Conservation (phyloP, 1,140 invertebrate genomes). For the Panulirus ornatus region DNA sequence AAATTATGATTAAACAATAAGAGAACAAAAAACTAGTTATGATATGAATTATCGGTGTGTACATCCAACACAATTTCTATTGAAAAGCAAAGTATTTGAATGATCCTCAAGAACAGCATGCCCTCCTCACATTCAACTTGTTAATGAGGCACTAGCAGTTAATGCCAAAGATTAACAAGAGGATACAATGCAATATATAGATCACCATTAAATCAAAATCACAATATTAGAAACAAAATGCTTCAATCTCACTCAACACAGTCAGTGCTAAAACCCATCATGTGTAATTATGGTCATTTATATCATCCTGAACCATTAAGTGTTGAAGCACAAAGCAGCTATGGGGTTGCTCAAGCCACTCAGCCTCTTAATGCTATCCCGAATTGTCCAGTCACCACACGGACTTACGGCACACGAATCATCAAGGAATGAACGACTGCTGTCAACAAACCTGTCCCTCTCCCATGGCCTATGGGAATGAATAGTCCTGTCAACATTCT, state of each 20-base stretch:
- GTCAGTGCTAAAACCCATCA: constrained; percentile 17
- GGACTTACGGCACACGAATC: constrained; percentile 33
- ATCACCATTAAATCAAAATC: not conserved
- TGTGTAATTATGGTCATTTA: not conserved
- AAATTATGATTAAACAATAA: too few relatives aligned
- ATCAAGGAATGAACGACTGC: constrained; percentile 47
- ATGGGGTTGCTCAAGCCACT: constrained; percentile 57
- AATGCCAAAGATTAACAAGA: too few relatives aligned
- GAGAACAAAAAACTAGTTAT: too few relatives aligned
- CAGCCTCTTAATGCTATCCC: constrained; percentile 50
- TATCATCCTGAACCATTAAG: not conserved
- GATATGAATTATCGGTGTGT: too few relatives aligned
- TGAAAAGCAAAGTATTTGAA: too few relatives aligned
- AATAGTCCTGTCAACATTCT: constrained; percentile 49
- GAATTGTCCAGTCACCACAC: constrained; percentile 57
- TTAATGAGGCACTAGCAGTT: too few relatives aligned
- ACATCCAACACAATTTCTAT: too few relatives aligned
- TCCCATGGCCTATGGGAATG: constrained; percentile 70
- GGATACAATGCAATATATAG: too few relatives aligned
- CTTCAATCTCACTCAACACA: not conserved
- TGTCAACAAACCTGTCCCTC: constrained; percentile 73
- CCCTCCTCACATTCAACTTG: too few relatives aligned
- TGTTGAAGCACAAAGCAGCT: constrained; percentile 55
- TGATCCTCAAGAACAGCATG: too few relatives aligned
- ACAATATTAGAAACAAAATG: not conserved